phyloP scores from a whole-genome alignment of 2,113 vertebrate genomes.

The Dasyornis broadbenti region DNA sequence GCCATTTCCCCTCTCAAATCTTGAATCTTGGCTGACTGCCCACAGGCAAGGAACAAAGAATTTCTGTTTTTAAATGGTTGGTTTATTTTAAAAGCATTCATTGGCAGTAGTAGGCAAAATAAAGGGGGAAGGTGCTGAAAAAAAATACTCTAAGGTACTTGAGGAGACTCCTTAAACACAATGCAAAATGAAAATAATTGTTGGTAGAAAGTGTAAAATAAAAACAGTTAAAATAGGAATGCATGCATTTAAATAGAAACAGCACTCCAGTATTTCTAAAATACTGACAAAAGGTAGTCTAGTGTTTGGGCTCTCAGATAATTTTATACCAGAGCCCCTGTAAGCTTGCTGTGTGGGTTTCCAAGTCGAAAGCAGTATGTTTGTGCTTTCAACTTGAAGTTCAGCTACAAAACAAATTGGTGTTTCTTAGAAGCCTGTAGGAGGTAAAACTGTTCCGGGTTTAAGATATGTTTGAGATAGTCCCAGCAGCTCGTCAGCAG shows the following conservation, averaged over 20 bases:
- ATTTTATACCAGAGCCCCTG: neutral
- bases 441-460: neutral
- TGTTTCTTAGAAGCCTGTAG: neutral
- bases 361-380: neutral
- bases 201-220: neutral
- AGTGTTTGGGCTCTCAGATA: neutral
- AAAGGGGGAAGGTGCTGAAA: neutral
- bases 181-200: neutral
- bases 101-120: neutral
- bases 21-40: conserved; percentile 20
- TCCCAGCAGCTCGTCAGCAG: neutral
- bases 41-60: neutral
- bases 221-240: neutral
- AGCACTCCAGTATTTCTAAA: neutral
- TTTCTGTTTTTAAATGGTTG: conserved; percentile 16
- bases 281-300: neutral
- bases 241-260: neutral
- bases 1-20: conserved; percentile 26
- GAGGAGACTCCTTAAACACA: neutral
- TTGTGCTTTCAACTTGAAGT: neutral
- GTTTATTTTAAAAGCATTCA: conserved; percentile 10
- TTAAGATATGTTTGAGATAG: neutral
- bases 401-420: neutral
- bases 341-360: neutral
- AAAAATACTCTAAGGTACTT: neutral